Evolutionary conservation across 2,888 invertebrate species (phyloP).

Genomic region (Agelastica alni): DNA sequence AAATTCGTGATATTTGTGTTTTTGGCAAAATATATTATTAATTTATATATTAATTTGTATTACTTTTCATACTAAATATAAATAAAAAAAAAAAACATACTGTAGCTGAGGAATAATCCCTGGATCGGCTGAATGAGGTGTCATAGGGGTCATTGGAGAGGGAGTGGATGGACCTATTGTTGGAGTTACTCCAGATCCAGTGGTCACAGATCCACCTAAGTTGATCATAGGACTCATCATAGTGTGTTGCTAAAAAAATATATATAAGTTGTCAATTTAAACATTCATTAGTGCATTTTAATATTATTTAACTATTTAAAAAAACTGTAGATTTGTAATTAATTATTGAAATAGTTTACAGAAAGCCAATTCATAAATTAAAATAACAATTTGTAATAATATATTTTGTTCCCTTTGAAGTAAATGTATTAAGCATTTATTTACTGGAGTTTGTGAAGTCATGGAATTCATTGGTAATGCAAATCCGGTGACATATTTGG

Average conservation of each 20-base stretch:
- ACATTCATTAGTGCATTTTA: too few relatives aligned
- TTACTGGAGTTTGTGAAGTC: conserved; percentile 87
- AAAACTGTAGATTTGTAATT: too few relatives aligned
- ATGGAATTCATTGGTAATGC: conserved; percentile 77
- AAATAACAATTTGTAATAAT: too few relatives aligned
- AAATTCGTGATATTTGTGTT: too few relatives aligned
- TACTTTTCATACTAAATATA: too few relatives aligned
- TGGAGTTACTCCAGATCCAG: conserved; percentile 63
- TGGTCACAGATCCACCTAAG: conserved; percentile 63
- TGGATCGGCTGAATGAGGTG: conserved; percentile 90
- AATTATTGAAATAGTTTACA: too few relatives aligned
- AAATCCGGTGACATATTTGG: conserved; percentile 76
- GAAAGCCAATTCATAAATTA: too few relatives aligned
- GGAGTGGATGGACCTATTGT: conserved; percentile 76
- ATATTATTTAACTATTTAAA: too few relatives aligned
- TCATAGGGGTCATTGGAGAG: conserved; percentile 85
- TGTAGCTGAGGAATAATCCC: conserved; percentile 92
- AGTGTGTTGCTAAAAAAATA: conserved; percentile 71
- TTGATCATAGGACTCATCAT: conserved; percentile 69
- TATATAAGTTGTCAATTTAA: neutral
- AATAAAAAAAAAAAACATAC: conserved; percentile 64
- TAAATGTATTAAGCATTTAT: too few relatives aligned
- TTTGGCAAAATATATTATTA: too few relatives aligned
- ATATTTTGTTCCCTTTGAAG: too few relatives aligned
- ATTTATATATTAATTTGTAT: too few relatives aligned